Base-by-base conservation (phyloP, 2,888 invertebrate genomes). In the Octodonta nipae region DNA sequence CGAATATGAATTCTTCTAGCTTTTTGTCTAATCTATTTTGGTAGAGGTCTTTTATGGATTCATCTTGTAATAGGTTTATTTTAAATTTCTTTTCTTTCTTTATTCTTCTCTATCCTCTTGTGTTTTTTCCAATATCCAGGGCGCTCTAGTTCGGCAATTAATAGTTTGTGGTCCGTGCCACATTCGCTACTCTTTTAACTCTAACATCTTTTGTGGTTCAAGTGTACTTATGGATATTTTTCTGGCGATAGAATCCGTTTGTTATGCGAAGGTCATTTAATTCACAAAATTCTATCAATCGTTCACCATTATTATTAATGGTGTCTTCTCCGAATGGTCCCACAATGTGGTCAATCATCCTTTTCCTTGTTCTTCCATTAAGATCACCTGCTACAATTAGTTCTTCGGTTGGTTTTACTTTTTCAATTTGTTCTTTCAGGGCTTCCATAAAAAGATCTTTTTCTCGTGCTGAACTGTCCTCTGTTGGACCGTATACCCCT, bases 11-110 rank as follows among this genome's bases (percentile, higher is more conserved):
- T 20, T 20, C 20, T 20, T 20, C 20, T 20, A 20, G n/a, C 20
- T 20, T 20, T 20, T 20, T 6, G 20, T 20, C 20, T n/a, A 20
- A 20, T 20, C 20, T 20, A 7, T n/a, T 20, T 20, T 20, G 20
- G 20, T 20, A 20, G n/a, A 20, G 20, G 20, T 20, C 20, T 20
- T 20, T n/a, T 20, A 20, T 20, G 20, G 20, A 20, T 20, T n/a
- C 20, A n/a, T 20, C 20, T n/a, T n/a, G 6, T 20, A 20, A 20
- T n/a, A 20, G 20, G 20, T 20, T 6, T n/a, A 20, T 6, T 20
- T 20, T 20, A n/a, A 20, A 20, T 7, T 20, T 20, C 20, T 20
- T 20, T 20, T 20, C 20, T 20, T 20, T 20, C n/a, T 20, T 20
- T 6, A n/a, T 20, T 20, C 6, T 20, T 20, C 20, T 20, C 7